Evolutionary conservation across 1,140 invertebrate species (phyloP).

Genomic region (Glossosoma conforme): DNA sequence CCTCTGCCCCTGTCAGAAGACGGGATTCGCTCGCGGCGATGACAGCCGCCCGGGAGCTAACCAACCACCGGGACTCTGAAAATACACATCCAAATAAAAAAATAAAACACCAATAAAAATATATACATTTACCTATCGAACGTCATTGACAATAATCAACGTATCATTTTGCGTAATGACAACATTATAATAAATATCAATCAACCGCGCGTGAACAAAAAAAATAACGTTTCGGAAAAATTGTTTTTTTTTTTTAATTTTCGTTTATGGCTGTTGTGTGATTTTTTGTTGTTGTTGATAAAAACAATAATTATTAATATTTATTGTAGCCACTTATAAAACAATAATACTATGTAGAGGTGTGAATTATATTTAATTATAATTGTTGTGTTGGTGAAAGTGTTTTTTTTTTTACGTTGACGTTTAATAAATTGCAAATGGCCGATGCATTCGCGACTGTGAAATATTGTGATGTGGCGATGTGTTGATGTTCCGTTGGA

Average conservation of each 20-base stretch:
- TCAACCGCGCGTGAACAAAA: slow-evolving; percentile 4
- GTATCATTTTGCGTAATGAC: background rate
- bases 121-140: background rate
- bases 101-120: slow-evolving; percentile 11
- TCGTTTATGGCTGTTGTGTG: background rate
- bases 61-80: slow-evolving; percentile 3
- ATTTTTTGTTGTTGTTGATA: slow-evolving; percentile 7
- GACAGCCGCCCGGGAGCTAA: slow-evolving; percentile 21
- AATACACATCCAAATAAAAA: slow-evolving; percentile 12
- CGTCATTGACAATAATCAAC: background rate
- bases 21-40: slow-evolving; percentile 26
- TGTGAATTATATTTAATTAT: no score
- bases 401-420: background rate
- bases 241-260: background rate
- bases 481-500: slow-evolving; percentile 8
- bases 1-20: slow-evolving; percentile 24
- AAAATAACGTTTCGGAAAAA: background rate
- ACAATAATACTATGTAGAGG: no score
- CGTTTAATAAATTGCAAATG: background rate
- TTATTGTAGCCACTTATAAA: no score
- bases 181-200: slow-evolving; percentile 4
- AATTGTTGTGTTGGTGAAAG: slow-evolving; percentile 4
- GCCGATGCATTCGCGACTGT: slow-evolving; percentile 8
- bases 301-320: slow-evolving; percentile 7
- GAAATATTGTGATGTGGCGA: background rate